Base-by-base conservation (phyloP, 2,797 vertebrate species). In the Oreochromis mossambicus region DNA sequence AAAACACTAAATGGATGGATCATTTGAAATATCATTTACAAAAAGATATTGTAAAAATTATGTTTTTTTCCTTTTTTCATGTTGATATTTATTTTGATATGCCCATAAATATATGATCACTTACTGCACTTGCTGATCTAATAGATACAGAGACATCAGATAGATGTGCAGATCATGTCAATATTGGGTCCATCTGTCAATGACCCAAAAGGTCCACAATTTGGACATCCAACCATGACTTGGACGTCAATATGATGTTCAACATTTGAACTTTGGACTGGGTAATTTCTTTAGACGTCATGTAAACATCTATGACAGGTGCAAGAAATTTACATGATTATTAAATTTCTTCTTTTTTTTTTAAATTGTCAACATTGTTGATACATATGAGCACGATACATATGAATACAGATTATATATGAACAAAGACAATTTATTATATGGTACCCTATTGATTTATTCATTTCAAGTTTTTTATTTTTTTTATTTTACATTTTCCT, bases 161-260 rank as follows among this genome's bases (percentile, higher is more conserved):
- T 36, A 61, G 32, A 61, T 6, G 1, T 12, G 32, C 58, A 63
- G 32, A 61, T 63, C 32, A 12, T 0, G 10, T 63, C 58, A 63
- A 63, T 63, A 12, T 63, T 63, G 58, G 2, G 6, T 63, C 2
- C 2, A 12, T 63, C 17, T 63, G 2, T 63, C 32, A 36, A n/a
- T 36, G 58, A 63, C 58, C 17, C n/a, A n/a, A n/a, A n/a, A n/a
- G 56, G 56, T 36, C 32, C 56, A 61, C 17, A 61, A 61, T 61
- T 61, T 61, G 56, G 4, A 36, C 32, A 61, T n/a, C 32, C 32
- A 36, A n/a, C 32, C 32, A 36, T n/a, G 32, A 0, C 58, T 63
- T n/a, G 4, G 0, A 36, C 2, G 2, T 63, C 32, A 63, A 36
- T 63, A 63, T 63, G 6, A 36, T 36, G 32, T 63, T 63, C 17